Evolutionary conservation across 2,113 vertebrate genomes (phyloP).

Genomic region (Rhinopomastus cyanomelas): DNA sequence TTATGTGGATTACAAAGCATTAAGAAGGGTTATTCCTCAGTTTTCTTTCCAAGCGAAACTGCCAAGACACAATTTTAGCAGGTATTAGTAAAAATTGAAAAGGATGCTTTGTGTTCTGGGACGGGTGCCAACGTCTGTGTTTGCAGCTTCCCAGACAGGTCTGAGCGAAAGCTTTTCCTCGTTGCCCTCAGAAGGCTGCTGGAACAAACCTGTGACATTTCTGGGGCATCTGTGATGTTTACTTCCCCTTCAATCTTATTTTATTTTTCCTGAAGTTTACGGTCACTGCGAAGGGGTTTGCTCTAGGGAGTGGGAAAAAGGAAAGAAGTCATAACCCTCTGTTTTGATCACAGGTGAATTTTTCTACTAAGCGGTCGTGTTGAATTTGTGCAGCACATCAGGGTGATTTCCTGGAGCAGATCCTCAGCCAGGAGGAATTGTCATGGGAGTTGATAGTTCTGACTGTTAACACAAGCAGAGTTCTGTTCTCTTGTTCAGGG

Average conservation of each 20-base stretch:
- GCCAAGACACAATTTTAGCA: constrained; percentile 56
- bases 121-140: constrained; percentile 44
- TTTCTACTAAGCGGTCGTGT: neutral
- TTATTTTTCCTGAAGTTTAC: neutral
- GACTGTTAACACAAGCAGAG: neutral
- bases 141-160: constrained; percentile 25
- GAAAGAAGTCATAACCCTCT: neutral
- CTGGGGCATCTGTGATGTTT: constrained; percentile 1
- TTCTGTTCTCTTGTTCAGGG: neutral
- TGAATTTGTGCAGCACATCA: neutral
- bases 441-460: neutral
- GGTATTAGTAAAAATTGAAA: constrained; percentile 62
- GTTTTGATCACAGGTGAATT: constrained; percentile 31
- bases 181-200: neutral
- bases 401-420: neutral
- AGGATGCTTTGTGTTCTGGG: constrained; percentile 32
- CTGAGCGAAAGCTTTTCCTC: constrained; percentile 38
- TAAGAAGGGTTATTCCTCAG: constrained; percentile 28
- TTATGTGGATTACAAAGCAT: constrained; percentile 59
- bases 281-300: neutral
- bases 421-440: neutral
- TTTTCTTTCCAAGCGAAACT: constrained; percentile 56
- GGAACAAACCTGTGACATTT: neutral
- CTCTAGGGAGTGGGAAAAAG: neutral
- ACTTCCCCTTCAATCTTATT: neutral